Conservation (phyloP, 2,888 invertebrate species). For the Mesoligia furuncula region DNA sequence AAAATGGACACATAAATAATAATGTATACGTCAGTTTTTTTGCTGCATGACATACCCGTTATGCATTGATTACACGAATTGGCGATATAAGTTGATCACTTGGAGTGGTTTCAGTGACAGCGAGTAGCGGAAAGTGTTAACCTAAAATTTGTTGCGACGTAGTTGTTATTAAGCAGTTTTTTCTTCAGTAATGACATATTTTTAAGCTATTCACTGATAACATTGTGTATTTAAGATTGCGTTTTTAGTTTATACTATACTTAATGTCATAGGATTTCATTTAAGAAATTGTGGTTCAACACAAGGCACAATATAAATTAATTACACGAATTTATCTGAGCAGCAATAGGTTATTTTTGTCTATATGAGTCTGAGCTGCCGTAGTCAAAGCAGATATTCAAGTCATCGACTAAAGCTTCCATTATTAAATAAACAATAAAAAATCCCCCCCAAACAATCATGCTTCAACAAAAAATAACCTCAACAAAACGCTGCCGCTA, state of each 20-base stretch:
- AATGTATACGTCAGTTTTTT: slow-evolving; percentile 52
- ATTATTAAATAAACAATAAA: too few species aligned
- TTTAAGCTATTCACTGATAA: too few species aligned
- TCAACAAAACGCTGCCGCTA: not conserved
- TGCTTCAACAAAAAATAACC: not conserved
- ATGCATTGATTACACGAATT: slow-evolving; percentile 72
- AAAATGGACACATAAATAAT: slow-evolving; percentile 59
- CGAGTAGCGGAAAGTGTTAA: not conserved
- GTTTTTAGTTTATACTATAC: too few species aligned
- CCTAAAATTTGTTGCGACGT: not conserved
- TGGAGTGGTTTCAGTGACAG: slow-evolving; percentile 22
- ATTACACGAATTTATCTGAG: too few species aligned
- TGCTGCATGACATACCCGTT: slow-evolving; percentile 64
- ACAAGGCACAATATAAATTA: too few species aligned
- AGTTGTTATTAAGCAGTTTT: not conserved
- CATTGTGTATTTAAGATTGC: too few species aligned
- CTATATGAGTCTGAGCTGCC: too few species aligned
- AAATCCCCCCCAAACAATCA: not conserved
- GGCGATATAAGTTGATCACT: slow-evolving; percentile 68
- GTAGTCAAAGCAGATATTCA: not conserved
- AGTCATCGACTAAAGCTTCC: not conserved
- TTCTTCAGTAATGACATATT: not conserved
- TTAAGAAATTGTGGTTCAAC: too few species aligned
- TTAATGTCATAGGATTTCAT: too few species aligned
- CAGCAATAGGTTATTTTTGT: too few species aligned